Conservation (phyloP, 2,113 vertebrate genomes). For the Scortum barcoo region DNA sequence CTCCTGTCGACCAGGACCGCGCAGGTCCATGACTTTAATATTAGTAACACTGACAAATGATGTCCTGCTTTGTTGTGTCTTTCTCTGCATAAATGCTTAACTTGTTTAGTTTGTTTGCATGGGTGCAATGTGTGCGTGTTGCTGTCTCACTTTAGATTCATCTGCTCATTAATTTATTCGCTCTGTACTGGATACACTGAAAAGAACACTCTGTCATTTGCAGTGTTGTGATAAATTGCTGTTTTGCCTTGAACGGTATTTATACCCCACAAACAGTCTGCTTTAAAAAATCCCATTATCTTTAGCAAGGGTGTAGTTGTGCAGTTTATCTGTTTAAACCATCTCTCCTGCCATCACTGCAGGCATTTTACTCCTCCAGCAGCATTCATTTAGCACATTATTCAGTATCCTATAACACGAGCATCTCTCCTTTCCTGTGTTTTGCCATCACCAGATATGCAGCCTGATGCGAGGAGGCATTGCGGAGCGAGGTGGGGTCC, state of each 20-base stretch:
- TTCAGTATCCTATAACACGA: neutral
- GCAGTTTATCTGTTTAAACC: neutral
- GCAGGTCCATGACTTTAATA: too few relatives aligned
- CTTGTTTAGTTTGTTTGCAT: neutral
- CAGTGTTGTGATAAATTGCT: constrained; percentile 21
- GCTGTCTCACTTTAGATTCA: neutral
- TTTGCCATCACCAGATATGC: constrained; percentile 89
- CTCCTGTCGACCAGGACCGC: neutral
- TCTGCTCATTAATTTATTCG: constrained; percentile 18
- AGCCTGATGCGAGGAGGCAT: constrained; percentile 98
- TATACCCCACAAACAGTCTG: neutral
- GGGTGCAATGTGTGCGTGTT: neutral
- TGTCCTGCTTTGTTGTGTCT: neutral
- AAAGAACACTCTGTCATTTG: neutral
- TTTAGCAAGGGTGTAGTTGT: constrained; percentile 4
- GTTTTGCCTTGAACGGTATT: constrained; percentile 12
- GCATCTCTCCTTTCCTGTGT: neutral
- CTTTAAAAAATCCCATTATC: neutral
- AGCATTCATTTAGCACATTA: neutral
- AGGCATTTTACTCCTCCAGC: neutral
- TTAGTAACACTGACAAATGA: neutral
- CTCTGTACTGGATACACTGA: neutral
- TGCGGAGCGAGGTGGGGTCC: constrained; percentile 95
- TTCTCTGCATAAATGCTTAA: neutral
- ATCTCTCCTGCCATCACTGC: neutral